Evolutionary conservation across 2,888 invertebrate species (phyloP), one percentile per base, ranked within the genome.

Genomic region (Drosophila setosimentum): DNA sequence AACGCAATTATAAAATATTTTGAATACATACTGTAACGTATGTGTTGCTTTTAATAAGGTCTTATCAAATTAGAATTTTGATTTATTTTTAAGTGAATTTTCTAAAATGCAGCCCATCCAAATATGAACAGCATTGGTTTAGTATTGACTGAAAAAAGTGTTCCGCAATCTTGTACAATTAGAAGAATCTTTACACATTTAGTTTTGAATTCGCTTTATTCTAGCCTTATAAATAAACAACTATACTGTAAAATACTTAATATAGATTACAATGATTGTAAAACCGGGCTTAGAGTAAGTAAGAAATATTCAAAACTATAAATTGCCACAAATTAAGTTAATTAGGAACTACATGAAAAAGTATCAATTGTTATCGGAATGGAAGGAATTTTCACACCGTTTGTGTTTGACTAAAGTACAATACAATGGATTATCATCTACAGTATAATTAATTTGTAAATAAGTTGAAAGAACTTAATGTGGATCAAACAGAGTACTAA

Each of bases 1-100:
- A 66, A 66, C 30, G 62, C 53, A 70, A 80, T 77, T 80, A 77
- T 63, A 51, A 66, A 66, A 70, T 75, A 69, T 70, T 35, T 66
- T 35, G 35, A 21, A 32, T 30, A 54, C 30, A 61, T 61, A 21
- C 27, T 42, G 40, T 27, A 61, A 55, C 75, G 64, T 75, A 64
- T 75, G 76, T 55, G 75, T 55, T 55, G 32, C n/a, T 58, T 45
- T 45, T 69, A 61, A 62, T 59, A 11, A 40, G 29, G 30, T 61
- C 65, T 40, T 29, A 76, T 61, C 21, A 58, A 69, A 79, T 79
- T 80, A 51, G 37, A 30, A 45, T 45, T 78, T 50, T 53, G 53
- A 67, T 62, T 73, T 29, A 16, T 10, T 40, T 55, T 32, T 49
- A 72, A 74, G 37, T 60, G 54, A 7, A 54, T 73, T 67, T 33